Percentiles rank a stretch among this genome's conserved stretches.
These are phyloP conservation scores for Pangasius mekongensis DNA, from an alignment of 2,797 vertebrate species.

Conservation along the genomic window DNA sequence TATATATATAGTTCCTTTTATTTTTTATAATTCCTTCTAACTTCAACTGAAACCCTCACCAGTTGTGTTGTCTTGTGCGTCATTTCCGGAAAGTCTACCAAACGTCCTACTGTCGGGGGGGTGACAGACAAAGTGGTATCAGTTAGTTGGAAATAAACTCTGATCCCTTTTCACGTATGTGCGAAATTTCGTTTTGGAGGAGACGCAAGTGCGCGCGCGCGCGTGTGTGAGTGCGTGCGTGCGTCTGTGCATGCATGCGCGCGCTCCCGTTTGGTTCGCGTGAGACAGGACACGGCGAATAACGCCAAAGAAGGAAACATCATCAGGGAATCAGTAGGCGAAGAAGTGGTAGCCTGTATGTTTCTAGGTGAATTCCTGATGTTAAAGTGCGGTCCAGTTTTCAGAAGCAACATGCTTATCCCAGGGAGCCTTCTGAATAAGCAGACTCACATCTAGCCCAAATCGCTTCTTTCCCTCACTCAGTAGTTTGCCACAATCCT, in stretches of 20 bases:
- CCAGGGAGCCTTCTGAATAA: neutral
- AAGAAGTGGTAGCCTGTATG: neutral
- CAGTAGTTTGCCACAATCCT: no score
- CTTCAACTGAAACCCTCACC: neutral
- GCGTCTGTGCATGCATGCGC: neutral
- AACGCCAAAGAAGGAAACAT: neutral
- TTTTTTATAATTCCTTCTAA: neutral
- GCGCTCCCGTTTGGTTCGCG: constrained; percentile 7
- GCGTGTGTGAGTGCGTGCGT: no score
- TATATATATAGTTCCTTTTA: no score
- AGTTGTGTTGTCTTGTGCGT: neutral
- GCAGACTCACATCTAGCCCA: neutral
- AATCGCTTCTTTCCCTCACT: no score
- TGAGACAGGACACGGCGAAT: neutral
- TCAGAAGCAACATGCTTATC: neutral
- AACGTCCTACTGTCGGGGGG: neutral
- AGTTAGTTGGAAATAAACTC: neutral
- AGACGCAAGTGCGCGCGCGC: neutral
- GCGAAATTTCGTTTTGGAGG: neutral
- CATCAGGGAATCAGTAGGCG: neutral
- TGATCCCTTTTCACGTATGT: neutral
- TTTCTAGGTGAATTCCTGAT: neutral
- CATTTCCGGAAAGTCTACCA: neutral
- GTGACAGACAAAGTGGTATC: neutral
- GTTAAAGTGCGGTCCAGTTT: no score